A percentile compares a stretch with the other conserved stretches of the same genome.
Evolutionary conservation across 2,888 invertebrate species (phyloP).

Genomic region (Polydesmus complanatus): DNA sequence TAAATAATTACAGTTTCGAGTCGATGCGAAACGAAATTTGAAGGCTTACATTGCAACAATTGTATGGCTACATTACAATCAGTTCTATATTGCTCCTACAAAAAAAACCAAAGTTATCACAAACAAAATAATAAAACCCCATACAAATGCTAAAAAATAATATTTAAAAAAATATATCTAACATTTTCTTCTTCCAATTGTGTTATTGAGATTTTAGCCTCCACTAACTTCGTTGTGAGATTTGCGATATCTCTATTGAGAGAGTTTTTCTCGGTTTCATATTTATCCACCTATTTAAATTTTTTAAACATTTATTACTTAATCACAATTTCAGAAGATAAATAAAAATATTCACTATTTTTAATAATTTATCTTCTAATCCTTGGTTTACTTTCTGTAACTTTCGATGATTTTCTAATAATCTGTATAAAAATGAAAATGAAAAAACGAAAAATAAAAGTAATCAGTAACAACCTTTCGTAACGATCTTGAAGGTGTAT

Average conservation of each 20-base stretch:
- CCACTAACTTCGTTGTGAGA: conserved; percentile 39
- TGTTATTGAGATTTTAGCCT: conserved; percentile 30
- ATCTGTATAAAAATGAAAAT: conserved; percentile 37
- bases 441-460: no score
- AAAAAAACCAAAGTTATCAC: no score
- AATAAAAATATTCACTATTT: conserved; percentile 50
- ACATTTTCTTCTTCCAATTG: conserved; percentile 37
- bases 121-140: not conserved
- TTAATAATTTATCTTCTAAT: conserved; percentile 81
- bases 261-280: conserved; percentile 74
- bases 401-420: conserved; percentile 83
- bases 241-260: conserved; percentile 75
- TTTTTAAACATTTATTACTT: not conserved
- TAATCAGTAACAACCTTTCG: conserved; percentile 46
- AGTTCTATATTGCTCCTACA: conserved; percentile 81
- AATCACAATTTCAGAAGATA: not conserved
- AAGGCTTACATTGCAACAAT: conserved; percentile 84
- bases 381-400: conserved; percentile 89
- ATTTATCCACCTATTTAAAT: conserved; percentile 49
- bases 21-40: conserved; percentile 83
- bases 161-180: conserved; percentile 13
- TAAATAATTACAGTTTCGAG: conserved; percentile 56
- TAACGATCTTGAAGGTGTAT: conserved; percentile 85
- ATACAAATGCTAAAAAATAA: conserved; percentile 13
- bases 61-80: conserved; percentile 89